These are phyloP conservation scores for Channa maculata DNA, from an alignment of 2,113 vertebrate species.

Conservation along the genomic window DNA sequence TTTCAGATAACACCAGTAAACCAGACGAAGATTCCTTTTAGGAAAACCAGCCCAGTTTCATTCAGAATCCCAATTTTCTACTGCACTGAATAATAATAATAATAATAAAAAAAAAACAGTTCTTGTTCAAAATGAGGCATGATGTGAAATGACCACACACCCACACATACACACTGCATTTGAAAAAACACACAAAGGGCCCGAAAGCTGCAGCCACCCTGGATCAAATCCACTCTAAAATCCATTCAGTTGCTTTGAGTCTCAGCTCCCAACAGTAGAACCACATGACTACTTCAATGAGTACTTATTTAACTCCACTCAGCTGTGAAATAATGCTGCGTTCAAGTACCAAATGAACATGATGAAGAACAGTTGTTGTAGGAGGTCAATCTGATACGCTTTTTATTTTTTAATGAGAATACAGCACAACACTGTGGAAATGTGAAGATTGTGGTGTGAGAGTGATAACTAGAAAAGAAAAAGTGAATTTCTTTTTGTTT, in stretches of 20 bases:
- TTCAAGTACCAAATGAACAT: neutral
- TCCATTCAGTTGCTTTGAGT: neutral
- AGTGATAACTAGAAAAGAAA: too few species aligned
- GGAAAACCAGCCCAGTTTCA: constrained; percentile 51
- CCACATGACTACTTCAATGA: too few species aligned
- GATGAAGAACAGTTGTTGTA: too few species aligned
- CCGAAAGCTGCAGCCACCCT: constrained; percentile 20
- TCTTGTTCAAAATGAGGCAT: constrained; percentile 63
- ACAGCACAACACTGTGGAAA: too few species aligned
- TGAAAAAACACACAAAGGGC: constrained; percentile 36
- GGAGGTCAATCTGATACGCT: too few species aligned
- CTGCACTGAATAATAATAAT: constrained; percentile 29
- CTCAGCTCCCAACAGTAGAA: neutral
- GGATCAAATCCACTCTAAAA: constrained; percentile 20
- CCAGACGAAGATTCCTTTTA: neutral
- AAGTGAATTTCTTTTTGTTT: too few species aligned
- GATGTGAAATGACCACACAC: constrained; percentile 56
- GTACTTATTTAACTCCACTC: too few species aligned
- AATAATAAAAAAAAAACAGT: constrained; percentile 13
- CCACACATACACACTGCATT: constrained; percentile 24
- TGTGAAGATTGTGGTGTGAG: too few species aligned
- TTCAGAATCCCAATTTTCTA: constrained; percentile 42
- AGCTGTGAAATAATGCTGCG: neutral
- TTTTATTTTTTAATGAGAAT: too few species aligned
- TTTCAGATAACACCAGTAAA: neutral